Percentiles rank a stretch among this genome's conserved stretches.
These are phyloP conservation scores for Drosophila colorata DNA, from an alignment of 2,888 invertebrate species.

Conservation along the genomic window DNA sequence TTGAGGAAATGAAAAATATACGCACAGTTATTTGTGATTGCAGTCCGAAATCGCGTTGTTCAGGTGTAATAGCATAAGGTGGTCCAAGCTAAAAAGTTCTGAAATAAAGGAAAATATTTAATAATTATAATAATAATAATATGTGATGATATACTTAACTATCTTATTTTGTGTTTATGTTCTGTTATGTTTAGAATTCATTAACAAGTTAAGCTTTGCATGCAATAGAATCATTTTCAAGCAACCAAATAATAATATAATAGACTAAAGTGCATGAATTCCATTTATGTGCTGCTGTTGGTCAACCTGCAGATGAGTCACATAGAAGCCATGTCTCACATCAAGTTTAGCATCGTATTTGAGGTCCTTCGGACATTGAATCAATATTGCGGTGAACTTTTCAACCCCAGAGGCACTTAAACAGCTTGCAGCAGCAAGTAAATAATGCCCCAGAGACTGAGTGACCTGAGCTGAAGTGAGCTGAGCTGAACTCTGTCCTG, in stretches of 20 bases:
- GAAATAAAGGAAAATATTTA: neutral
- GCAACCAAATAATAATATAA: no score
- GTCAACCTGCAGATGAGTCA: neutral
- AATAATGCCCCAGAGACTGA: constrained; percentile 21
- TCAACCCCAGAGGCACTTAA: constrained; percentile 10
- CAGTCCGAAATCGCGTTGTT: neutral
- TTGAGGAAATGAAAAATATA: no score
- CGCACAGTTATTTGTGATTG: no score
- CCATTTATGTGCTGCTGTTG: neutral
- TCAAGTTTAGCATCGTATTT: neutral
- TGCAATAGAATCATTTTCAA: no score
- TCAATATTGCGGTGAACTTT: constrained; percentile 28
- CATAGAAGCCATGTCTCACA: neutral
- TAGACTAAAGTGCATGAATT: neutral
- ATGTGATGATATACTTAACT: no score
- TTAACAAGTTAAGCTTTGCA: no score
- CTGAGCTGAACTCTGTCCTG: constrained; percentile 7
- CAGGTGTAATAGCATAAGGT: neutral
- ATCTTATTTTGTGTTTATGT: no score
- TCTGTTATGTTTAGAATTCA: no score
- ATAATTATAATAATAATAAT: neutral
- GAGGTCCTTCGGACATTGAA: neutral
- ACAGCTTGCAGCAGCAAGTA: constrained; percentile 31
- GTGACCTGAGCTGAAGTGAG: neutral
- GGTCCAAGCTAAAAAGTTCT: neutral